Evolutionary conservation across 2,797 vertebrate genomes (phyloP).

Genomic region (Holocentrus rufus): DNA sequence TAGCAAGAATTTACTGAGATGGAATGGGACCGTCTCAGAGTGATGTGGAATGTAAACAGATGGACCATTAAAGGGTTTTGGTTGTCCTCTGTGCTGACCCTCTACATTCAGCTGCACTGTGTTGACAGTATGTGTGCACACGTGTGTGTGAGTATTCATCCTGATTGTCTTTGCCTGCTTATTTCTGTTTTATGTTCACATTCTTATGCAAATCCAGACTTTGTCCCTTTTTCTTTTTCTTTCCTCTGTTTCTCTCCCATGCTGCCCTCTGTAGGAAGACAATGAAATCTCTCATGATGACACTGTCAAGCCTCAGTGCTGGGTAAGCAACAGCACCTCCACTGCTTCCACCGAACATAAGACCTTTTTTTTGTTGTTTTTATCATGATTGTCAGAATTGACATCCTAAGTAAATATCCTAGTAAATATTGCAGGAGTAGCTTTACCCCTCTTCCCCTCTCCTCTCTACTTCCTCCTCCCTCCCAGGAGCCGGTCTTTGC

Average conservation of each 20-base stretch:
- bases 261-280: conserved; percentile 65
- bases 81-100: conserved; percentile 4
- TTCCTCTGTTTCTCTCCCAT: neutral
- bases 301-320: conserved; percentile 61
- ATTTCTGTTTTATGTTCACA: neutral
- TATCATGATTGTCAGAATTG: conserved; percentile 29
- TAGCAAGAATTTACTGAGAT: conserved; percentile 37
- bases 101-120: neutral
- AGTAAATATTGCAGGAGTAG: conserved; percentile 5
- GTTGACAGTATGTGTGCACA: neutral
- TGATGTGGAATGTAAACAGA: conserved; percentile 59
- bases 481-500: conserved; percentile 85
- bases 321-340: conserved; percentile 73
- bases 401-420: neutral
- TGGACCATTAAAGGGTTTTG: conserved; percentile 39
- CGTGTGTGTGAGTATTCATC: neutral
- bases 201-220: neutral
- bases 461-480: conserved; percentile 49
- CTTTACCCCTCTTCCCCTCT: conserved; percentile 37
- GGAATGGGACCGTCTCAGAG: conserved; percentile 13
- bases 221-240: neutral
- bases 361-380: no score
- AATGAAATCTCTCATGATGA: conserved; percentile 43
- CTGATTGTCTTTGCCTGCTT: neutral
- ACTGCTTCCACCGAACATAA: neutral